Evolutionary conservation across 1,140 invertebrate species (phyloP).

Genomic region (Archegozetes longisetosus): DNA sequence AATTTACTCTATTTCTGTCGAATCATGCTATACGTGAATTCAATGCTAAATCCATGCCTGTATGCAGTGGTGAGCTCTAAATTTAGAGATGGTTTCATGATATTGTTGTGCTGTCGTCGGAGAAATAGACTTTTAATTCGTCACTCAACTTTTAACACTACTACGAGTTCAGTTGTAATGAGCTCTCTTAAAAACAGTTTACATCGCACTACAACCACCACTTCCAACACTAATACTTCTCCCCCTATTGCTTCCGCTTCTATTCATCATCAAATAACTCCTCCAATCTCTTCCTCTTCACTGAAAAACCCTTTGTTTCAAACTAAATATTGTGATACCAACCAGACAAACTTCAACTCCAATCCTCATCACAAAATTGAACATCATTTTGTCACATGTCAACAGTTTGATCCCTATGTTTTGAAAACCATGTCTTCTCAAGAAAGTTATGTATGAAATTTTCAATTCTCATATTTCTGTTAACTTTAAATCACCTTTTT

Average conservation of each 20-base stretch:
- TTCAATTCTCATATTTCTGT: no score
- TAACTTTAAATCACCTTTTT: no score
- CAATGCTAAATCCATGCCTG: slow-evolving; percentile 72
- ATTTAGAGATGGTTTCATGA: slow-evolving; percentile 57
- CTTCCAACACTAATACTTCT: background rate
- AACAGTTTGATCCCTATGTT: no score
- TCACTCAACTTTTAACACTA: slow-evolving; percentile 17
- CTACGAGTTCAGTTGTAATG: slow-evolving; percentile 1
- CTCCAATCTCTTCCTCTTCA: background rate
- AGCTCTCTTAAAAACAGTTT: slow-evolving; percentile 8
- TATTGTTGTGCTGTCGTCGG: slow-evolving; percentile 13
- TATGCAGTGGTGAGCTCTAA: slow-evolving; percentile 76
- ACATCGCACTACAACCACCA: background rate
- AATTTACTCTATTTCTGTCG: slow-evolving; percentile 67
- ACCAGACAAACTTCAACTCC: no score
- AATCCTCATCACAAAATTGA: no score
- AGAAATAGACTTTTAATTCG: slow-evolving; percentile 1
- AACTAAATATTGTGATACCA: no score
- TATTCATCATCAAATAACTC: background rate
- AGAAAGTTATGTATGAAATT: no score
- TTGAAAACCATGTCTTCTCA: no score
- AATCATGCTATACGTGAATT: slow-evolving; percentile 72
- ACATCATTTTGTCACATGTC: no score
- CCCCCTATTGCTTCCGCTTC: background rate
- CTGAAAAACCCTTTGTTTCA: background rate